phyloP scores from a whole-genome alignment of 30 jellyfish, hydroid and myxozoan species.

The Phacellophora camtschatica region DNA sequence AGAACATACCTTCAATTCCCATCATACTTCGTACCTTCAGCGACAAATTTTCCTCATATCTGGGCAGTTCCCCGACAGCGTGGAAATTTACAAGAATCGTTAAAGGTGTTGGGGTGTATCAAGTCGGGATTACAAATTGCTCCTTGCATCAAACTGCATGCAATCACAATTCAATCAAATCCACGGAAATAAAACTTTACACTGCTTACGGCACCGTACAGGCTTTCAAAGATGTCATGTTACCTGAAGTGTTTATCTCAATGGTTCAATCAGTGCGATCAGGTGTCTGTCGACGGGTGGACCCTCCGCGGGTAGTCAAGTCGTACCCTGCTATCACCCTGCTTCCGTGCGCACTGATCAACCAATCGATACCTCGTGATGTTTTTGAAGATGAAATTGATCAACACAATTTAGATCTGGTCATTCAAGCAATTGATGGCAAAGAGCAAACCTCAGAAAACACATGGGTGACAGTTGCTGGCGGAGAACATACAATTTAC shows the following conservation, averaged over 20 bases:
- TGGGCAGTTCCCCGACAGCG: neutral
- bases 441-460: neutral
- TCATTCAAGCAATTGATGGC: conserved; percentile 23
- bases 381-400: conserved; percentile 81
- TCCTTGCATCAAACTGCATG: neutral
- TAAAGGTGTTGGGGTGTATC: neutral
- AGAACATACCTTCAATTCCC: conserved; percentile 1
- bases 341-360: conserved; percentile 45
- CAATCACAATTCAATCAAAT: neutral
- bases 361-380: conserved; percentile 5
- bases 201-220: neutral
- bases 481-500: neutral
- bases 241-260: conserved; percentile 13
- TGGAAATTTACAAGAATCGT: neutral
- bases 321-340: conserved; percentile 61
- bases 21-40: neutral
- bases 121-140: conserved; percentile 40
- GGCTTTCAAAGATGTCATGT: conserved; percentile 15
- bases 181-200: neutral
- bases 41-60: conserved; percentile 15
- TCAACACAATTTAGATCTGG: conserved; percentile 50
- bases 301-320: conserved; percentile 46
- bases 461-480: conserved; percentile 18
- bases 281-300: conserved; percentile 58
- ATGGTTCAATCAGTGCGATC: neutral